Evolutionary conservation across 1,140 invertebrate genomes (phyloP), one percentile per base, ranked within the genome.

Genomic region (Catajapyx aquilonaris): DNA sequence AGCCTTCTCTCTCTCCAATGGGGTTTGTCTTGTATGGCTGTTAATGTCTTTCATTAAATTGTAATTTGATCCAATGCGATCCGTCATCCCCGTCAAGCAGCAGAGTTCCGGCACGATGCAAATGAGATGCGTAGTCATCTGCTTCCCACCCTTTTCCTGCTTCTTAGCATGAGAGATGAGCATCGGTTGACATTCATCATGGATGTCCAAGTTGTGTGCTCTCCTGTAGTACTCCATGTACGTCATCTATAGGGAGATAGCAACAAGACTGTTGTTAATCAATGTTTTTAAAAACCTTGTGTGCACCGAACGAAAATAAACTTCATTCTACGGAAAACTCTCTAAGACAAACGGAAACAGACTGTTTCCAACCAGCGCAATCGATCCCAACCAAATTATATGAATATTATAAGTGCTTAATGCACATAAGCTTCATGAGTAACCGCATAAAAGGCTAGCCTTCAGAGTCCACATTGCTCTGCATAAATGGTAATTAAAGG

Each of bases 41-140:
- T 75, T 71, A 2, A 94, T 64, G 48, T 87, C 81, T 49, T 75
- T 78, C 80, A 88, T 87, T 0, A 87, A 54, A 45, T 55, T 52
- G 46, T 61, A 64, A 44, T 74, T 62, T 17, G 40, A 49, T 34
- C 64, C 53, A 44, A 73, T 62, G 21, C 53, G 53, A 38, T 73
- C 69, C 4, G 64, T 69, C 0, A 75, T 48, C 11, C 83, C 85
- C 2, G 84, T 80, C 34, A 86, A 50, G 46, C 71, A 71, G 45
- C 77, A 84, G 1, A 90, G 52, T 53, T 93, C 86, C 0, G 86
- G 86, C 17, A 91, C 60, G 4, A 91, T 54, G 39, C 68, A 71
- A 41, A 80, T 64, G 34, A 70, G 52, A 39, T 64, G 57, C 38
- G 71, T 70, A 2, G 41, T 48, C 52, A 68, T 61, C 59, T 66